A percentile compares a stretch with the other conserved stretches of the same genome.
Evolutionary conservation across 1,140 invertebrate genomes (phyloP).

Genomic region (Anastrepha obliqua): DNA sequence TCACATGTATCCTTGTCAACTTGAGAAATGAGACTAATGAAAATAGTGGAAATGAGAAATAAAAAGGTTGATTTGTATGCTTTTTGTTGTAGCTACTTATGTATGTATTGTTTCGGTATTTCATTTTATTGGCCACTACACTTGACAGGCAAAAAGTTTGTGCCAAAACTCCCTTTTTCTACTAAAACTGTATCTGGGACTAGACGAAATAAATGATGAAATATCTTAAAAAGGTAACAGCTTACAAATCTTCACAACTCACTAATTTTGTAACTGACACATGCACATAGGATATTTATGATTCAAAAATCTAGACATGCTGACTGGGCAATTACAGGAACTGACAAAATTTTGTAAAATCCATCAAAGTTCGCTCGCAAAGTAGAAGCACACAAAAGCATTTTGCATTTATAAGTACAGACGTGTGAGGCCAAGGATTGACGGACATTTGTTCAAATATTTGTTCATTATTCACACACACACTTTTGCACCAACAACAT

Average conservation of each 20-base stretch:
- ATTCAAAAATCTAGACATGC: not conserved
- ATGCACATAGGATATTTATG: not conserved
- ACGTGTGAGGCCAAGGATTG: not conserved
- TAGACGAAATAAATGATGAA: too few species aligned
- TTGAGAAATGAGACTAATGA: slow-evolving; percentile 38
- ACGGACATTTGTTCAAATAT: not conserved
- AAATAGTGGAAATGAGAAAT: slow-evolving; percentile 24
- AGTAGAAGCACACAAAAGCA: not conserved
- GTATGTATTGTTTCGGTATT: not conserved
- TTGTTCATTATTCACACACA: not conserved
- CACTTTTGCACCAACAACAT: too few species aligned
- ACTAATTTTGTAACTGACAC: too few species aligned
- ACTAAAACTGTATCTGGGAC: too few species aligned
- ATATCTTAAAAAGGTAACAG: too few species aligned
- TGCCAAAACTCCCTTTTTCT: too few species aligned
- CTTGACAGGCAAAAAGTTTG: too few species aligned
- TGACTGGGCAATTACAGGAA: not conserved
- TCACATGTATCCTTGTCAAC: slow-evolving; percentile 46
- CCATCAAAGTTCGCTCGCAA: not conserved
- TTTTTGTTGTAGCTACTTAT: not conserved
- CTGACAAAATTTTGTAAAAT: slow-evolving; percentile 1
- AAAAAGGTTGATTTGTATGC: slow-evolving; percentile 8
- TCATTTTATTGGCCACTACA: too few species aligned
- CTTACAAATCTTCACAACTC: too few species aligned
- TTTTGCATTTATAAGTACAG: too few species aligned